Conservation (phyloP, 2,797 vertebrate genomes). For the Philypnodon macrostomus region DNA sequence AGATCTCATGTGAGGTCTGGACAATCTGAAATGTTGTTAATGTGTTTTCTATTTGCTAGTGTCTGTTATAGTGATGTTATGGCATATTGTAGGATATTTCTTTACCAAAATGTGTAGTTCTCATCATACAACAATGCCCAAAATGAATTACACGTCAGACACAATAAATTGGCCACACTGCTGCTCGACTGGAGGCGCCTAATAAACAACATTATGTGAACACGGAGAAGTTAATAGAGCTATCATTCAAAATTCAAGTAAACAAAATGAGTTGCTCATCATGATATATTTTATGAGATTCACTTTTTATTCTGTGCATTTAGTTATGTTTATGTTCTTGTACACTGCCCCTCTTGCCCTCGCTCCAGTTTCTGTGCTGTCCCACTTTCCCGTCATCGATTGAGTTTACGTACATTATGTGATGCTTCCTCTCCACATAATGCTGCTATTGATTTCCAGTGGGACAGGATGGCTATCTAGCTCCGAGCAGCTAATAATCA, state of each 20-base stretch:
- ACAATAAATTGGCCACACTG: neutral
- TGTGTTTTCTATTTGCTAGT: too few relatives aligned
- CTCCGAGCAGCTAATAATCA: neutral
- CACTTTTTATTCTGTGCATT: neutral
- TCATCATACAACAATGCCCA: neutral
- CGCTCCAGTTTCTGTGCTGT: constrained; percentile 8
- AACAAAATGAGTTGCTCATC: too few relatives aligned
- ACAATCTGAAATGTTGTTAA: too few relatives aligned
- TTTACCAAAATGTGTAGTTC: neutral
- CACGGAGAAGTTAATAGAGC: neutral
- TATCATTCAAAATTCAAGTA: neutral
- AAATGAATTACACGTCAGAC: neutral
- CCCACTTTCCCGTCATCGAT: constrained; percentile 64
- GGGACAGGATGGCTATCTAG: constrained; percentile 23
- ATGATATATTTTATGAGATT: too few relatives aligned
- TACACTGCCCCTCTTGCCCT: neutral
- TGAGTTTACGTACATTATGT: constrained; percentile 33
- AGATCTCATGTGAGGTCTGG: constrained; percentile 2
- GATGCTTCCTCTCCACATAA: constrained; percentile 34
- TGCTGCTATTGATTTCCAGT: constrained; percentile 53
- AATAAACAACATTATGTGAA: neutral
- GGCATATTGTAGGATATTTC: neutral
- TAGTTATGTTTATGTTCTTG: neutral
- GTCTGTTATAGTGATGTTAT: too few relatives aligned
- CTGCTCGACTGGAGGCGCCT: neutral